A percentile compares a stretch with the other conserved stretches of the same genome.
Conservation (phyloP, 2,888 invertebrate species). For the Acronicta alni region DNA sequence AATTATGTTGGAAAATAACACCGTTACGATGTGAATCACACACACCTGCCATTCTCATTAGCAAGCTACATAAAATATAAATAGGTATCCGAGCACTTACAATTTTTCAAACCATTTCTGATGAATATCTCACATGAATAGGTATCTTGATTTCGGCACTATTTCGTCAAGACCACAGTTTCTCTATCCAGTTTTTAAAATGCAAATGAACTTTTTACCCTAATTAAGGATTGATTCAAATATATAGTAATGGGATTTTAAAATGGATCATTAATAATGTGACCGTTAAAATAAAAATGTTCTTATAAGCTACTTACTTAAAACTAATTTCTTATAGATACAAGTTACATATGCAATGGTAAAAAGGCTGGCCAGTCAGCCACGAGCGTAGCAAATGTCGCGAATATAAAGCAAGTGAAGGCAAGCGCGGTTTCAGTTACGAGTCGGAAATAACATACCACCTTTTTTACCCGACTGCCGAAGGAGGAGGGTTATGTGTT, state of each 20-base stretch:
- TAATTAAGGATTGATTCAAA: conserved; percentile 24
- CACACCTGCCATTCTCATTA: conserved; percentile 35
- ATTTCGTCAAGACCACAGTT: conserved; percentile 13
- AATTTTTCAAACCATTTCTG: conserved; percentile 31
- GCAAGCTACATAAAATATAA: conserved; percentile 10
- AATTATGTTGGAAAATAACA: conserved; percentile 18
- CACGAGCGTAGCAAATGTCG: no score
- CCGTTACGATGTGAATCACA: conserved; percentile 41
- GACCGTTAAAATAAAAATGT: neutral
- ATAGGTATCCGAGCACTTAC: conserved; percentile 7
- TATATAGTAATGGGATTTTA: conserved; percentile 26
- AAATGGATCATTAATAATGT: conserved; percentile 26
- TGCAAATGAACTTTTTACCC: conserved; percentile 25
- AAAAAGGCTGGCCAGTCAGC: no score
- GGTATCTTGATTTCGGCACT: conserved; percentile 8
- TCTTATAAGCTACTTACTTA: neutral
- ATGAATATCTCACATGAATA: neutral
- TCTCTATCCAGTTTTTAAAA: conserved; percentile 17
- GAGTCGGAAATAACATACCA: no score
- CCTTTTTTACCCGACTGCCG: no score
- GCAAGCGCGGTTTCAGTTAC: no score
- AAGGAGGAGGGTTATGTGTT: no score
- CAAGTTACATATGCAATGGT: no score
- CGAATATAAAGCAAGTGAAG: no score
- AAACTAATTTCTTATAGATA: no score